Conservation (phyloP, 2,113 vertebrate genomes). For the Penelope pileata region DNA sequence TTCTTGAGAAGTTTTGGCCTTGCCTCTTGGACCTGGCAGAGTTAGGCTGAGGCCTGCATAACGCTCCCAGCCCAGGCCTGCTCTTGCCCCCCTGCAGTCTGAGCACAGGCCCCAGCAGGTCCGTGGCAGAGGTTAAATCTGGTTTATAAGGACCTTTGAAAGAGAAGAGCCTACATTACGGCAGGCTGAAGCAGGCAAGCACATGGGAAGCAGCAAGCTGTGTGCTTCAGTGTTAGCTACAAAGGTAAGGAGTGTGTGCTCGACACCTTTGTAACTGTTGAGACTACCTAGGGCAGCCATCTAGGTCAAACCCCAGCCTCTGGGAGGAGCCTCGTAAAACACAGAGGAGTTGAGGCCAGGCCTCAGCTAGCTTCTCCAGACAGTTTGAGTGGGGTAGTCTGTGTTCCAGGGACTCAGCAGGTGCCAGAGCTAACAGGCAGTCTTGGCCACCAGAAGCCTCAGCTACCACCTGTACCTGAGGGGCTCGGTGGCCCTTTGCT, state of each 20-base stretch:
- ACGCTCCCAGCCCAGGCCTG: neutral
- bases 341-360: neutral
- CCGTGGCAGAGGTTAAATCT: neutral
- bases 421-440: neutral
- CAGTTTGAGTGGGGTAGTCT: neutral
- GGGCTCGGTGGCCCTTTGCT: rapidly evolving
- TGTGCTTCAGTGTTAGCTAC: neutral
- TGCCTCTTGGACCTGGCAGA: neutral
- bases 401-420: neutral
- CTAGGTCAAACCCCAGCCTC: neutral
- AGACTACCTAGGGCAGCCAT: neutral
- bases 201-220: neutral
- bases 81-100: neutral
- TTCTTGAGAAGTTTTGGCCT: neutral
- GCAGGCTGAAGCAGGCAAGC: neutral
- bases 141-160: neutral
- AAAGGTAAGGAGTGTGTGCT: neutral
- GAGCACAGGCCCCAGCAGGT: neutral
- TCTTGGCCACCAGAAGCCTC: neutral
- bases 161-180: neutral
- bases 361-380: neutral
- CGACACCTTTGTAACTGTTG: neutral
- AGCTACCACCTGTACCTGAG: neutral
- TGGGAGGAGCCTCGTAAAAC: neutral
- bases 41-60: neutral